Base-by-base conservation (phyloP, 2,888 invertebrate genomes). In the Branchipolynoe longqiensis region DNA sequence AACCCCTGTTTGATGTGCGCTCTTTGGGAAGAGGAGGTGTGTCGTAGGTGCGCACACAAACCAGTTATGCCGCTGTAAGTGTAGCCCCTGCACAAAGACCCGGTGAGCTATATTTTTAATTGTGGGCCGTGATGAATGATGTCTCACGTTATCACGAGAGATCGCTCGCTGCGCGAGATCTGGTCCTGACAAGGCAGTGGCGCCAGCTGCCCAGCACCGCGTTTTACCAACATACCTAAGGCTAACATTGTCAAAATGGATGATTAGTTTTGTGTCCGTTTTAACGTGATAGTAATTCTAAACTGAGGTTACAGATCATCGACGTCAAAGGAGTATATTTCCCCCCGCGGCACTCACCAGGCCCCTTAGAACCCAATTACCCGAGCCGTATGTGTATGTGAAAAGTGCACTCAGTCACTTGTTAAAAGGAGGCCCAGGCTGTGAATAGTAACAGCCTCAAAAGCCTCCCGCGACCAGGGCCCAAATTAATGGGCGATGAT, bases 401-500 rank as follows among this genome's bases (percentile, higher is more conserved):
- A n/a, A n/a, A n/a, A n/a, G n/a, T n/a, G n/a, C n/a, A n/a, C n/a
- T n/a, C n/a, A n/a, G n/a, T n/a, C n/a, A n/a, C n/a, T n/a, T n/a
- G n/a, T n/a, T n/a, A n/a, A n/a, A n/a, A n/a, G n/a, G n/a, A n/a
- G n/a, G n/a, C n/a, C n/a, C n/a, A n/a, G n/a, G n/a, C n/a, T n/a
- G n/a, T 78, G 48, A 78, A 78, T 48, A 33, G 48, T 6, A 38
- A 33, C 69, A 69, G 69, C 69, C 38, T 69, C 69, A 6, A 78
- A 48, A 54, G 78, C 54, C 78, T 48, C 12, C 54, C 48, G 18
- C 48, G 25, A 25, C 41, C 78, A 3, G 78, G 14, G 28, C 25
- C 78, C 78, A 48, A 78, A 78, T 78, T 78, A 78, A 78, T 78
- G 78, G 78, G 12, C 54, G 48, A 78, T 78, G 78, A 78, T 78